Evolutionary conservation across 1,140 invertebrate species (phyloP), one percentile per base, ranked within the genome.

Genomic region (Palaemon carinicauda): DNA sequence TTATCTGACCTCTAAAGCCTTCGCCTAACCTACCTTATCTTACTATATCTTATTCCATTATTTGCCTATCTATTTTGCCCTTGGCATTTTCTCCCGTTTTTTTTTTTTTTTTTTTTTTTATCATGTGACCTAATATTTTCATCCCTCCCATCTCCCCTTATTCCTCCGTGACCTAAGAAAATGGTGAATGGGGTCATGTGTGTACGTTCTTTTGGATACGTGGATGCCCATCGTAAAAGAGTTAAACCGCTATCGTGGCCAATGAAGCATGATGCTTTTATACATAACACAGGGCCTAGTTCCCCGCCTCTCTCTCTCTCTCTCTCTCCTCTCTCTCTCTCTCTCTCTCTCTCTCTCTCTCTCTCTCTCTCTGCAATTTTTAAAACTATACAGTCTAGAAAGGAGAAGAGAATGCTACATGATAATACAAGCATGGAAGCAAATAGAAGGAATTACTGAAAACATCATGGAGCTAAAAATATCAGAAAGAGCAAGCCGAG

Each of bases 321-420:
- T 75, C 73, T 75, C 73, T 75, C 73, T 75, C 73, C 33, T 33
- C 33, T 9, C 33, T 33, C 33, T 9, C 73, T 50, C 41, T 50
- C 73, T 75, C 73, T 33, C 31, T 74, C 71, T 74, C 21, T 74
- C 71, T 33, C 71, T 33, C 71, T 74, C 31, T 33, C 31, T 74
- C 31, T 65, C 24, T 73, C 69, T 73, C 69, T 73, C 69, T 73
- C 69, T 73, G 21, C n/a, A n/a, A n/a, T n/a, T n/a, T n/a, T n/a
- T n/a, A n/a, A n/a, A n/a, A n/a, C n/a, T n/a, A n/a, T n/a, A n/a
- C n/a, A n/a, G n/a, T n/a, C n/a, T n/a, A n/a, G n/a, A n/a, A n/a
- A n/a, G n/a, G n/a, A n/a, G n/a, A n/a, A n/a, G n/a, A n/a, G n/a
- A n/a, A n/a, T n/a, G n/a, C n/a, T n/a, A n/a, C n/a, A n/a, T n/a